Evolutionary conservation across 2,888 invertebrate species (phyloP), one percentile per base, ranked within the genome.

Genomic region (Antheraea yamamai): DNA sequence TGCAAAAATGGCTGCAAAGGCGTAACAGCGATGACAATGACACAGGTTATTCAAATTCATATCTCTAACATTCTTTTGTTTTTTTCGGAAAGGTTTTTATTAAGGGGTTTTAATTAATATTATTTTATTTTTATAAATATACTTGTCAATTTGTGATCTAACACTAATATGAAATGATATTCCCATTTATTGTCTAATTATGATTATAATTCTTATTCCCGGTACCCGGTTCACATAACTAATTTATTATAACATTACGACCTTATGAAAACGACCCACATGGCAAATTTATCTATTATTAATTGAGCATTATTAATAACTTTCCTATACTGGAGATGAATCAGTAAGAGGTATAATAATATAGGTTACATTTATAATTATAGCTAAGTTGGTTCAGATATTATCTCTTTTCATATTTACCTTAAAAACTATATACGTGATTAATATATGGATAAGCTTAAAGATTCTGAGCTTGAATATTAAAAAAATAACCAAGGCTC

Each of bases 1-100:
- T 95, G 83, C 93, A 94, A 83, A 82, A 89, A 82, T 95, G 95
- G 94, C 88, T 94, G 74, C 92, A 90, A 80, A 88, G 90, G 77
- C 87, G 92, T 51, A 85, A 84, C 81, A 92, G 91, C 80, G 93
- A 93, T 79, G 92, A 93, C n/a, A 84, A 81, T 61, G 93, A 92
- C 20, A 88, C 90, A 90, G 91, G 92, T 92, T 81, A 83, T 52
- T 72, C 70, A 70, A 70, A 35, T 20, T 30, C 10, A 6, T 61
- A 61, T 2, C 20, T 23, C 1, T 55, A 55, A 3, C 14, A 52
- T 52, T 55, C 52, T 2, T n/a, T 10, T 2, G 20, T 4, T 61
- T 61, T 61, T 61, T n/a, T 61, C 7, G 23, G 6, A 10, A 61
- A 61, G 8, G 23, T n/a, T 12, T 0, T 58, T 6, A 61, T 10